Conservation (phyloP, 2,113 vertebrate species). For the Thamnophis sirtalis region DNA sequence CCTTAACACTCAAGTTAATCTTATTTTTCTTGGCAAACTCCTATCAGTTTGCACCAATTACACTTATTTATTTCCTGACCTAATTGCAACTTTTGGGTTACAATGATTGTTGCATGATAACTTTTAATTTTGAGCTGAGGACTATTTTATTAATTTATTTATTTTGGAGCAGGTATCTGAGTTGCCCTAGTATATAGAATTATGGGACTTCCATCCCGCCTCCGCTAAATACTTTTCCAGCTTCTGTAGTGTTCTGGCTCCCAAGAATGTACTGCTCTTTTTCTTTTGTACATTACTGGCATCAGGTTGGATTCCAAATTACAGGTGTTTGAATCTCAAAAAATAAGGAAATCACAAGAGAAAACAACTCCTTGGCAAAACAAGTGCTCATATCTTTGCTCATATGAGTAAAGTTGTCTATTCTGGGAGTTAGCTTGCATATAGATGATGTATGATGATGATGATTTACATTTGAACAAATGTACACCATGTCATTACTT, state of each 20-base stretch:
- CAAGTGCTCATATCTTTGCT: neutral
- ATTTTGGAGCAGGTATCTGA: neutral
- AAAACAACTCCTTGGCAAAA: neutral
- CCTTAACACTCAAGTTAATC: neutral
- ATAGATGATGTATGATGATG: neutral
- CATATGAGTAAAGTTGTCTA: neutral
- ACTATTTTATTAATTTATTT: neutral
- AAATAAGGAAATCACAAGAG: neutral
- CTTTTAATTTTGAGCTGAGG: neutral
- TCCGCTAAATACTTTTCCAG: neutral
- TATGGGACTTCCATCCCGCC: neutral
- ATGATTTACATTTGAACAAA: neutral
- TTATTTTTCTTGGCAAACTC: neutral
- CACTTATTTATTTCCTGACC: neutral
- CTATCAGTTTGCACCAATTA: neutral
- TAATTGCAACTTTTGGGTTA: neutral
- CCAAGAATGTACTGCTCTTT: neutral
- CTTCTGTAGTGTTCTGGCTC: neutral
- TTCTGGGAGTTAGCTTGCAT: neutral
- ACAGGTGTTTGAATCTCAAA: neutral
- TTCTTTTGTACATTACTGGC: neutral
- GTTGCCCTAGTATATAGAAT: neutral
- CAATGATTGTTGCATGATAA: neutral
- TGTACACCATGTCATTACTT: neutral
- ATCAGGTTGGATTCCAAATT: neutral